phyloP scores from a whole-genome alignment of 2,888 invertebrate genomes.

The Tetrapedia diversipes region DNA sequence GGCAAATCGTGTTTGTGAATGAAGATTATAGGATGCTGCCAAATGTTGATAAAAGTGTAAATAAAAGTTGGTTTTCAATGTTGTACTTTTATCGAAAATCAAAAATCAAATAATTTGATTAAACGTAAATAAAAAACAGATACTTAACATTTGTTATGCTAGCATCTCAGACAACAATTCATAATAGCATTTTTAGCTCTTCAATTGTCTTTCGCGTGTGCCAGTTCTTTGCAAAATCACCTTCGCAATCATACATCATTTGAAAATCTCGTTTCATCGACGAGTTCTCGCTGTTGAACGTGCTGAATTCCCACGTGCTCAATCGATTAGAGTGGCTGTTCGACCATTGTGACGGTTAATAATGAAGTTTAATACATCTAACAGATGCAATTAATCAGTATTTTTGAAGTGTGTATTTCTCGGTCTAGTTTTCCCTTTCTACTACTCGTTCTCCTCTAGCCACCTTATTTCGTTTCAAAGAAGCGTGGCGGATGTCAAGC shows the following conservation, averaged over 20 bases:
- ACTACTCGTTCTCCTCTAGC: slow-evolving; percentile 1
- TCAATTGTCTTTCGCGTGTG: too few relatives aligned
- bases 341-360: slow-evolving; percentile 39
- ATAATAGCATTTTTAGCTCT: too few relatives aligned
- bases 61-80: too few relatives aligned
- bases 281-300: too few relatives aligned
- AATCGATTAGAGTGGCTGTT: slow-evolving; percentile 46
- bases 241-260: background rate
- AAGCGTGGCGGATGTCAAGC: slow-evolving; percentile 50
- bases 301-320: background rate
- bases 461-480: slow-evolving; percentile 18
- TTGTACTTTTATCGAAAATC: too few relatives aligned
- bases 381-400: slow-evolving; percentile 59
- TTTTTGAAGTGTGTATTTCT: slow-evolving; percentile 41
- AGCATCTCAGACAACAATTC: too few relatives aligned
- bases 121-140: too few relatives aligned
- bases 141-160: too few relatives aligned
- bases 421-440: background rate
- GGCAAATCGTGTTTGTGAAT: too few relatives aligned
- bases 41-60: too few relatives aligned
- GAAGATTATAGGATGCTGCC: too few relatives aligned
- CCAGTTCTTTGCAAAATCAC: background rate
- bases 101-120: too few relatives aligned
- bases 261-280: background rate
- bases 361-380: slow-evolving; percentile 36